Conservation (phyloP, 2,888 invertebrate species). For the Pseudanteris insignis region DNA sequence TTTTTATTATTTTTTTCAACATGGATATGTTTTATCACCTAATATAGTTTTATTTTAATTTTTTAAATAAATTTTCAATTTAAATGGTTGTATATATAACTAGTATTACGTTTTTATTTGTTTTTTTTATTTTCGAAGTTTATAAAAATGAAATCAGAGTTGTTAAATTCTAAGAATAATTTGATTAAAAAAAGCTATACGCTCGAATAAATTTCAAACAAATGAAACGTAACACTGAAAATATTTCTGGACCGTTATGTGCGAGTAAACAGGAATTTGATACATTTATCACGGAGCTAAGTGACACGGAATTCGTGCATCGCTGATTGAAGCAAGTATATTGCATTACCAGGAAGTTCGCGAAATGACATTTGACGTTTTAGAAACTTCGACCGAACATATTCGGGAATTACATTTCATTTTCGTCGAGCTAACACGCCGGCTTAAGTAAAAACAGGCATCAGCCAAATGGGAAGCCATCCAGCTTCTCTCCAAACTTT, state of each 20-base stretch:
- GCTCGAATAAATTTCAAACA: no score
- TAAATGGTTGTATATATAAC: no score
- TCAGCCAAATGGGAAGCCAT: slow-evolving; percentile 33
- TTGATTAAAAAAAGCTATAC: no score
- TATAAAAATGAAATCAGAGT: no score
- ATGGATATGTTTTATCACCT: no score
- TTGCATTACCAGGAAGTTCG: slow-evolving; percentile 28
- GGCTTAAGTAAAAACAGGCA: slow-evolving; percentile 33
- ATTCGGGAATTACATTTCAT: slow-evolving; percentile 34
- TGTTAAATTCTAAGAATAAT: no score
- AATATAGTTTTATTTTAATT: no score
- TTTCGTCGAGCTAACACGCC: slow-evolving; percentile 12
- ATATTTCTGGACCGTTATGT: not conserved
- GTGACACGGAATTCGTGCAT: slow-evolving; percentile 24
- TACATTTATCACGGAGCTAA: slow-evolving; percentile 14
- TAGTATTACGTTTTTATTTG: no score
- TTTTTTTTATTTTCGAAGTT: no score
- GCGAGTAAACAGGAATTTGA: slow-evolving; percentile 10
- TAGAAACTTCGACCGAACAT: slow-evolving; percentile 27
- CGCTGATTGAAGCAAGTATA: slow-evolving; percentile 29
- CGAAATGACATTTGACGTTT: slow-evolving; percentile 35
- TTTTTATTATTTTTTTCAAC: no score
- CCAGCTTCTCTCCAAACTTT: slow-evolving; percentile 11
- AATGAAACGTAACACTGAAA: no score
- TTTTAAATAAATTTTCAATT: no score